Evolutionary conservation across 2,113 vertebrate species (phyloP).

Genomic region (Erpornis zantholeuca): DNA sequence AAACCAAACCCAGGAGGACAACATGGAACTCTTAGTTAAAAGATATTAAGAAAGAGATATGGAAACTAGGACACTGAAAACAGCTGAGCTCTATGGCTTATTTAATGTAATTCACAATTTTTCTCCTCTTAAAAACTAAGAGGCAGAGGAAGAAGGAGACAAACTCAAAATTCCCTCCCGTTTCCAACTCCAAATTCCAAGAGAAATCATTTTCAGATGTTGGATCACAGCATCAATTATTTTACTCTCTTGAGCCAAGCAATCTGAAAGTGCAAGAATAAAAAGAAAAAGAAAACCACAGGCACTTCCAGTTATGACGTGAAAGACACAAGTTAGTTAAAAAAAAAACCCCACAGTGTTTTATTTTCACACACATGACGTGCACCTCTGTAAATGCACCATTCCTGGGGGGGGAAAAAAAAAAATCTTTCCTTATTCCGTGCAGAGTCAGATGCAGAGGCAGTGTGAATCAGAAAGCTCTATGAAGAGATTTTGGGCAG

Average conservation of each 20-base stretch:
- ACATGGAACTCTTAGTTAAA: not conserved
- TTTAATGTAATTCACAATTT: not conserved
- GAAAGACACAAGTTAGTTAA: not conserved
- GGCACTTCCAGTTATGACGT: slow-evolving; percentile 4
- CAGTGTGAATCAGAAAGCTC: slow-evolving; percentile 27
- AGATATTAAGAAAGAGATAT: not conserved
- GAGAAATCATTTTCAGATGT: not conserved
- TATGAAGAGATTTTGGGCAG: not conserved
- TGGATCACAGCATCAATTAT: not conserved
- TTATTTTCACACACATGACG: not conserved
- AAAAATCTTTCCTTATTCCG: not conserved
- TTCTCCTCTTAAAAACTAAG: not conserved
- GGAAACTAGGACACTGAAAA: not conserved
- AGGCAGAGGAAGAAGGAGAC: not conserved
- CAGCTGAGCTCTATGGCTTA: not conserved
- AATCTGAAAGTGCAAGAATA: not conserved
- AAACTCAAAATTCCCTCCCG: not conserved
- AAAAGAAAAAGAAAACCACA: not conserved
- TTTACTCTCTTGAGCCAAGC: not conserved
- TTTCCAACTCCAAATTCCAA: not conserved
- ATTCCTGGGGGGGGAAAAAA: not conserved
- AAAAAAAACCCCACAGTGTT: not conserved
- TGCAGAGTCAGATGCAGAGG: not conserved
- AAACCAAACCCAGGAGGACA: not conserved
- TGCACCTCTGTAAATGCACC: slow-evolving; percentile 4